A percentile compares a stretch with the other conserved stretches of the same genome.
phyloP scores from a whole-genome alignment of 2,888 invertebrate genomes.

The Enoplolaimus lenunculus region DNA sequence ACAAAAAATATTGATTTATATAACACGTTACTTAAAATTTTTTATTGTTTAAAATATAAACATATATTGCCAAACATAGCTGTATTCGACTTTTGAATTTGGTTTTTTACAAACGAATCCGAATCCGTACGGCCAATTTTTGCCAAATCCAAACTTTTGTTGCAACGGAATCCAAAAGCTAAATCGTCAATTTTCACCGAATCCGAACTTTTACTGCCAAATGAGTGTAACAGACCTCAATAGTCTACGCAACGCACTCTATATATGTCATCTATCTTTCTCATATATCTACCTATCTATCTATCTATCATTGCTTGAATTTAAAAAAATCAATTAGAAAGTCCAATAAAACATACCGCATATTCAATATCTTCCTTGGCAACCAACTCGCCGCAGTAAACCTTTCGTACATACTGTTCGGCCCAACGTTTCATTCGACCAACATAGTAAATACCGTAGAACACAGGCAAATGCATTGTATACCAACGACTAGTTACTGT shows the following conservation, averaged over 20 bases:
- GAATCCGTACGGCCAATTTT: no score
- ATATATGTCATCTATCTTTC: no score
- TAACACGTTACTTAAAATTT: neutral
- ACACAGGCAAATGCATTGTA: constrained; percentile 64
- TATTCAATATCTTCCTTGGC: constrained; percentile 47
- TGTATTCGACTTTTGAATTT: no score
- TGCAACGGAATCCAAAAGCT: neutral
- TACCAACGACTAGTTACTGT: constrained; percentile 68
- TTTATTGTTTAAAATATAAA: no score
- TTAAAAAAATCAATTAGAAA: neutral
- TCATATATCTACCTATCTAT: no score
- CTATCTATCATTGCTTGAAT: no score
- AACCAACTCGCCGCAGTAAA: constrained; percentile 45
- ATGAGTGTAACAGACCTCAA: no score
- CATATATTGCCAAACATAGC: no score
- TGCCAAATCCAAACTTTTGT: neutral
- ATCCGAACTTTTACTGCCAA: no score
- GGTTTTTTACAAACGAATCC: no score
- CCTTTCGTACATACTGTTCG: constrained; percentile 22
- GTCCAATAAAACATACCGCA: constrained; percentile 34
- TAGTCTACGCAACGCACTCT: no score
- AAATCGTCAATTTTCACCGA: neutral
- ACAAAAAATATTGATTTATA: neutral
- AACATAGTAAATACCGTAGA: constrained; percentile 59
- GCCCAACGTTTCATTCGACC: constrained; percentile 30